Conservation (phyloP, 2,113 vertebrate species). For the Hyaena hyaena region DNA sequence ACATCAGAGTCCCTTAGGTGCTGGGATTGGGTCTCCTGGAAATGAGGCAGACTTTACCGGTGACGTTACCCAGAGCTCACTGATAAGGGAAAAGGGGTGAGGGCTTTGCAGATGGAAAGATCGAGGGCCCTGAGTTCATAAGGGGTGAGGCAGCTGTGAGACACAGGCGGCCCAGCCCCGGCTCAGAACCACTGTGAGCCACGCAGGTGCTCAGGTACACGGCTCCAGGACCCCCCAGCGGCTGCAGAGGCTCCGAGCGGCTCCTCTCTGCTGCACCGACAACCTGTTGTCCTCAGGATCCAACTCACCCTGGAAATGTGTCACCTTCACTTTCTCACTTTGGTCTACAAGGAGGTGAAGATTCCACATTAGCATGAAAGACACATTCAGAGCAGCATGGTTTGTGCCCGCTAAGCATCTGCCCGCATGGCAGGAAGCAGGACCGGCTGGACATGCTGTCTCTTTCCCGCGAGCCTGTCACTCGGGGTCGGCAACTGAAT, state of each 20-base stretch:
- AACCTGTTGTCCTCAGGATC: neutral
- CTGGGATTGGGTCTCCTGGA: neutral
- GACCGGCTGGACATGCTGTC: accelerated
- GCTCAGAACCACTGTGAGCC: accelerated
- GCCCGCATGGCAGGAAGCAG: neutral
- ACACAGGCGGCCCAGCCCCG: neutral
- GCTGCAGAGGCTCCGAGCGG: neutral
- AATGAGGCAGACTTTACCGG: too few species aligned
- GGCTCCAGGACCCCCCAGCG: neutral
- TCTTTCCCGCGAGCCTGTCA: neutral
- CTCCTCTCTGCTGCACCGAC: neutral
- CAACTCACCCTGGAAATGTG: neutral
- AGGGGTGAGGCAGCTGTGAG: neutral
- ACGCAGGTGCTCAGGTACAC: accelerated
- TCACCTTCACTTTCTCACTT: neutral
- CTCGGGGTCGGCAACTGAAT: neutral
- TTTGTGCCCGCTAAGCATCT: neutral
- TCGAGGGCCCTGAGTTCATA: neutral
- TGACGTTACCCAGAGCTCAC: neutral
- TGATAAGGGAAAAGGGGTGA: neutral
- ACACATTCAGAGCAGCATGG: neutral
- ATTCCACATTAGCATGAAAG: neutral
- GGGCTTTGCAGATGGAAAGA: neutral
- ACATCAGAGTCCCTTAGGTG: too few species aligned
- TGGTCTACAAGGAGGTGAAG: neutral